Conservation (phyloP, 1,140 invertebrate species). For the Chlorops oryzae region DNA sequence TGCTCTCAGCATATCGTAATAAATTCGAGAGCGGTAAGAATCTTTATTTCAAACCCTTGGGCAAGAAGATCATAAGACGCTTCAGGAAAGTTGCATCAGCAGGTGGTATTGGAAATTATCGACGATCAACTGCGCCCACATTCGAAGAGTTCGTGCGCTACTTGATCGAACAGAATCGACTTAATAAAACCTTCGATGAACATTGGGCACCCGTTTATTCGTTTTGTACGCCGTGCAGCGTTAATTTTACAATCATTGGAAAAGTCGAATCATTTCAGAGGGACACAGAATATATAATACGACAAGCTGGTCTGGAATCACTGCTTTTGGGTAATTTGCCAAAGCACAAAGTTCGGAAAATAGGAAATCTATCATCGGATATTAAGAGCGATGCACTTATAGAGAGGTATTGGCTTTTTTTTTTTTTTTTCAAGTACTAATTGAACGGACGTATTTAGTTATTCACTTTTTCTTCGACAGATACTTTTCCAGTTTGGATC, state of each 20-base stretch:
- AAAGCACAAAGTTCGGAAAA: constrained; percentile 50
- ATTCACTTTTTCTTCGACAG: constrained; percentile 9
- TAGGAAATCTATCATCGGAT: constrained; percentile 52
- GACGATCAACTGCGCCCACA: constrained; percentile 51
- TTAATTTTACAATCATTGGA: constrained; percentile 59
- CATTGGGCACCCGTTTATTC: constrained; percentile 70
- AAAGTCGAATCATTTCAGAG: constrained; percentile 65
- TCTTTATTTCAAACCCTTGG: constrained; percentile 65
- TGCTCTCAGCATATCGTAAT: constrained; percentile 84
- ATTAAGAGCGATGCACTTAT: constrained; percentile 52
- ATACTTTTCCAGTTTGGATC: constrained; percentile 60
- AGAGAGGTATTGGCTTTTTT: constrained; percentile 48
- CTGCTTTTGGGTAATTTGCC: constrained; percentile 52
- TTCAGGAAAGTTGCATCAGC: constrained; percentile 36
- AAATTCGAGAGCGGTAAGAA: constrained; percentile 71
- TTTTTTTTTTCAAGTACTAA: constrained; percentile 1
- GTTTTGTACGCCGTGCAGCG: constrained; percentile 67
- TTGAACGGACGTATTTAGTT: neutral
- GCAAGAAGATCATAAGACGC: constrained; percentile 57
- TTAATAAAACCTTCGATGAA: constrained; percentile 53
- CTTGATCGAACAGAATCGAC: constrained; percentile 51
- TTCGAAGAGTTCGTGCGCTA: constrained; percentile 67
- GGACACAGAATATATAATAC: constrained; percentile 63
- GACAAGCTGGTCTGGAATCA: constrained; percentile 54
- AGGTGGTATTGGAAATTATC: constrained; percentile 16